Conservation (phyloP, 2,113 vertebrate species). For the Rhineura floridana region DNA sequence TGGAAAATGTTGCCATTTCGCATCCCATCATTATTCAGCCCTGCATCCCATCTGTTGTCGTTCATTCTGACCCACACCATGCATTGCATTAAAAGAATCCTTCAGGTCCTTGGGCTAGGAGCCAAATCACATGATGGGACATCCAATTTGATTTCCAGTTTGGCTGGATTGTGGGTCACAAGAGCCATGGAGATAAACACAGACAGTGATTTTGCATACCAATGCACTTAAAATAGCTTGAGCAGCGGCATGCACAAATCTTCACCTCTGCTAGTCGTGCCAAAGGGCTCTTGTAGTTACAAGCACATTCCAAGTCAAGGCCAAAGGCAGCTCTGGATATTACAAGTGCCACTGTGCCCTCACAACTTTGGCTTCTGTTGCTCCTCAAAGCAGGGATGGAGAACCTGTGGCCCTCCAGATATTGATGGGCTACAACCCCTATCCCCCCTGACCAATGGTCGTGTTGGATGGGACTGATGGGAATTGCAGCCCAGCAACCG, state of each 20-base stretch:
- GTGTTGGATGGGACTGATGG: neutral
- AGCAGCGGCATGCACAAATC: neutral
- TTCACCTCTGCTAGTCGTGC: neutral
- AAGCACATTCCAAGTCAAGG: neutral
- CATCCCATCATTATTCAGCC: conserved; percentile 15
- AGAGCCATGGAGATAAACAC: neutral
- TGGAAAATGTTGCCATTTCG: neutral
- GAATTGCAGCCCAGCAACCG: neutral
- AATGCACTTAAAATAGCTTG: neutral
- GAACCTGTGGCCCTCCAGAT: neutral
- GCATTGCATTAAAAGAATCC: neutral
- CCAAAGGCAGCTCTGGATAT: neutral
- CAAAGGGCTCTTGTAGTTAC: neutral
- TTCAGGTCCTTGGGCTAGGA: neutral
- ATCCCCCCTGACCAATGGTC: neutral
- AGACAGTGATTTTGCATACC: neutral
- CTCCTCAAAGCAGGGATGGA: neutral
- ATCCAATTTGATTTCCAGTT: neutral
- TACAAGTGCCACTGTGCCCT: neutral
- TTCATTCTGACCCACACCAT: neutral
- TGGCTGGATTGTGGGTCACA: neutral
- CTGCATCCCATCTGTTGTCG: neutral
- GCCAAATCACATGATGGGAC: neutral
- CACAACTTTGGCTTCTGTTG: neutral
- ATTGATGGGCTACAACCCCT: neutral